phyloP scores from a whole-genome alignment of 2,797 vertebrate genomes.

The Diplodus puntazzo region DNA sequence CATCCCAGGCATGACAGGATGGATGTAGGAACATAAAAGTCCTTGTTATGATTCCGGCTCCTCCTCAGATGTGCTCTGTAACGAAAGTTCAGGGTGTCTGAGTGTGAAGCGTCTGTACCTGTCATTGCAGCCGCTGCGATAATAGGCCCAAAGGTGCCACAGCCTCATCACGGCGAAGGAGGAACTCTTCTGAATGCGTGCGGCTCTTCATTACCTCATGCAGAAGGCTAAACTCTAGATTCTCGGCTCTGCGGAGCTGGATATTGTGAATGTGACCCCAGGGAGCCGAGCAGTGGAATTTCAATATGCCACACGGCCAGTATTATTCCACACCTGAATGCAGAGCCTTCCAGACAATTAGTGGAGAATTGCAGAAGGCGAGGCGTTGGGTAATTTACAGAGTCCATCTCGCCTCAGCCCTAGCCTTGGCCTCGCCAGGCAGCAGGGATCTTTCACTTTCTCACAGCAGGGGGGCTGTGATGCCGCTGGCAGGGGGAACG shows the following conservation, averaged over 20 bases:
- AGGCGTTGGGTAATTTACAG: slow-evolving; percentile 77
- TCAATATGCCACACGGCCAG: slow-evolving; percentile 72
- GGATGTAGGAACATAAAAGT: slow-evolving; percentile 72
- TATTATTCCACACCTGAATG: slow-evolving; percentile 84
- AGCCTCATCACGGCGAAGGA: slow-evolving; percentile 60
- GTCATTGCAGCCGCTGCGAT: slow-evolving; percentile 69
- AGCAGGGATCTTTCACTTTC: slow-evolving; percentile 73
- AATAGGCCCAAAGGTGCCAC: slow-evolving; percentile 80
- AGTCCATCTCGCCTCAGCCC: slow-evolving; percentile 65
- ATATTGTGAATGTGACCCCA: slow-evolving; percentile 77
- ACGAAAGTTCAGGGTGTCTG: slow-evolving; percentile 77
- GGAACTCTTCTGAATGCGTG: slow-evolving; percentile 66
- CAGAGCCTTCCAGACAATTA: slow-evolving; percentile 85
- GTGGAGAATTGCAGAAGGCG: slow-evolving; percentile 79
- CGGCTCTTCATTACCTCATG: slow-evolving; percentile 77
- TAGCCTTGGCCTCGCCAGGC: slow-evolving; percentile 64
- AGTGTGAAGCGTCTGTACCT: slow-evolving; percentile 66
- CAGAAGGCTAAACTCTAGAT: slow-evolving; percentile 73
- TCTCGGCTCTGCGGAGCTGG: slow-evolving; percentile 65
- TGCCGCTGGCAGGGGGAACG: slow-evolving; percentile 51
- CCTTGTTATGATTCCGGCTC: slow-evolving; percentile 75
- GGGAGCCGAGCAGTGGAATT: slow-evolving; percentile 75
- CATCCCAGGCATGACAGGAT: slow-evolving; percentile 51
- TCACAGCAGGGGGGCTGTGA: slow-evolving; percentile 53
- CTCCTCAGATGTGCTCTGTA: slow-evolving; percentile 66